phyloP scores from a whole-genome alignment of 2,888 invertebrate species.

The Drosophila kambysellisi region DNA sequence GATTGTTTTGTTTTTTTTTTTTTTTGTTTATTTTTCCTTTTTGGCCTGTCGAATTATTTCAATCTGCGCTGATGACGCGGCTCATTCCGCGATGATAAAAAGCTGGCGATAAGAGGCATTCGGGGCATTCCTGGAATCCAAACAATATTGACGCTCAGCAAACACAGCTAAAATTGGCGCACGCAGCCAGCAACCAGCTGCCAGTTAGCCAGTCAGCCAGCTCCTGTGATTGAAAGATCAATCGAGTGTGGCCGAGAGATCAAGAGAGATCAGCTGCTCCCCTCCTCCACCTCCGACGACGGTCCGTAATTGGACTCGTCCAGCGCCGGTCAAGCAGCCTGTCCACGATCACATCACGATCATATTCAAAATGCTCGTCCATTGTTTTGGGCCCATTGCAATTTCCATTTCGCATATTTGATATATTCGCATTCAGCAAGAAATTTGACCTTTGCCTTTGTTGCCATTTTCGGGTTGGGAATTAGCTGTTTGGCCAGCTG shows the following conservation, averaged over 20 bases:
- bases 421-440: slow-evolving; percentile 37
- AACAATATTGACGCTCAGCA: slow-evolving; percentile 47
- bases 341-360: slow-evolving; percentile 43
- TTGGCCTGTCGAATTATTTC: slow-evolving; percentile 68
- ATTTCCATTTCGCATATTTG: slow-evolving; percentile 34
- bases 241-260: slow-evolving; percentile 43
- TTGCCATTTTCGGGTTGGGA: slow-evolving; percentile 57
- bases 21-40: background rate
- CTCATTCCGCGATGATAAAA: slow-evolving; percentile 73
- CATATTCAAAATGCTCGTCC: slow-evolving; percentile 46
- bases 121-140: slow-evolving; percentile 58
- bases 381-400: slow-evolving; percentile 20
- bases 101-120: slow-evolving; percentile 68
- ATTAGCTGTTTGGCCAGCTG: slow-evolving; percentile 68
- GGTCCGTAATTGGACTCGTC: slow-evolving; percentile 67
- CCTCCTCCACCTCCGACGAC: background rate
- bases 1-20: slow-evolving; percentile 5
- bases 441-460: slow-evolving; percentile 70
- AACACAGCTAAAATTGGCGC: slow-evolving; percentile 61
- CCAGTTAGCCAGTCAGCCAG: slow-evolving; percentile 11
- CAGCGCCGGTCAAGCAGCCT: slow-evolving; percentile 19
- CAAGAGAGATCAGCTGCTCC: slow-evolving; percentile 52
- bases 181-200: slow-evolving; percentile 49
- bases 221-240: slow-evolving; percentile 72
- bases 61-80: slow-evolving; percentile 78